phyloP scores from a whole-genome alignment of 2,888 invertebrate species.

The Bedellia somnulentella region DNA sequence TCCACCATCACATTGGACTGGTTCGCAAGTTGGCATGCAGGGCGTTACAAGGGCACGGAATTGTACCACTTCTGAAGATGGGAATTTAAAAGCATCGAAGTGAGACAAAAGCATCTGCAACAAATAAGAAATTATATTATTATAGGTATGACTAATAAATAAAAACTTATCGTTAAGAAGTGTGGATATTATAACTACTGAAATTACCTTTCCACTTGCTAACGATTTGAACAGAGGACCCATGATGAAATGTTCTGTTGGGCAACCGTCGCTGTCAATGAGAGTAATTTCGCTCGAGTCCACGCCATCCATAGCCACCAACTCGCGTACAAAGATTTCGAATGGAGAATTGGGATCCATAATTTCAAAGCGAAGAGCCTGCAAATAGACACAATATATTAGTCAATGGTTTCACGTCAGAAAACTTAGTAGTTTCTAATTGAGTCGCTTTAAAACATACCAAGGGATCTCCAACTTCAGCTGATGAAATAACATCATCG shows the following conservation, averaged over 20 bases:
- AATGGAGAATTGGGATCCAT: constrained; percentile 91
- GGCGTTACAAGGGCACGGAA: constrained; percentile 95
- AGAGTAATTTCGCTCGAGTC: constrained; percentile 91
- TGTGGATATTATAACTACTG: constrained; percentile 8
- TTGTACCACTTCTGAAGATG: constrained; percentile 91
- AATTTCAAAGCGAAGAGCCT: constrained; percentile 87
- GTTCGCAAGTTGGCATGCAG: constrained; percentile 91
- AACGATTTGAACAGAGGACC: constrained; percentile 85
- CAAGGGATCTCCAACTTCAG: constrained; percentile 91
- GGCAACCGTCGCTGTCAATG: constrained; percentile 89
- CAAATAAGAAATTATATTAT: constrained; percentile 12
- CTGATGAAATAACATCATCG: constrained; percentile 81
- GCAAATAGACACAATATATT: constrained; percentile 21
- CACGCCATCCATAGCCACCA: constrained; percentile 92
- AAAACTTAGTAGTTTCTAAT: too few relatives aligned
- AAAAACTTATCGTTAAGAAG: neutral
- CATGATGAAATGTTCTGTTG: constrained; percentile 93
- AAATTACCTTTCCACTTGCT: constrained; percentile 72
- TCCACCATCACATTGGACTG: constrained; percentile 86
- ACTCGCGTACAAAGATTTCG: constrained; percentile 92
- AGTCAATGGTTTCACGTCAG: neutral
- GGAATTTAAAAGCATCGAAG: constrained; percentile 96
- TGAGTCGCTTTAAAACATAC: constrained; percentile 24
- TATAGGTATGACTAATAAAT: constrained; percentile 1
- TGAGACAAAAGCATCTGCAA: constrained; percentile 80